Percentiles rank a stretch among this genome's conserved stretches.
Evolutionary conservation across 2,888 invertebrate species (phyloP).

Genomic region (Lasioglossum lativentre): DNA sequence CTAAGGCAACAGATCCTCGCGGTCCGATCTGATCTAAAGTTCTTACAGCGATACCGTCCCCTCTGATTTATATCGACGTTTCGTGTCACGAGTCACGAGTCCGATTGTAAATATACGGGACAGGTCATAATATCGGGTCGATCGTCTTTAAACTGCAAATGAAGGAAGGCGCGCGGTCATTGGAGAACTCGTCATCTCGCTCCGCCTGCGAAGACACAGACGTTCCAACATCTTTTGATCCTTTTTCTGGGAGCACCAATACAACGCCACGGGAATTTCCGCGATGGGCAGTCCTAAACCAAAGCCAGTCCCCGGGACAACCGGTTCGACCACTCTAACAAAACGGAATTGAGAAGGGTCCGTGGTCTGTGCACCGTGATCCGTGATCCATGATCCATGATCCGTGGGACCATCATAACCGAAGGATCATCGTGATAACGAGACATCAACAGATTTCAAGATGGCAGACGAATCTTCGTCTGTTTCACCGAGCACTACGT

Average conservation of each 20-base stretch:
- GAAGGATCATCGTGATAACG: no score
- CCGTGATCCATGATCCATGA: not conserved
- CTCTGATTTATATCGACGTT: constrained; percentile 43
- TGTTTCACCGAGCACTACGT: no score
- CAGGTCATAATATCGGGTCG: not conserved
- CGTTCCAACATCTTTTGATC: constrained; percentile 39
- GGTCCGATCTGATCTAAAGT: constrained; percentile 4
- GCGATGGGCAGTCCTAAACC: constrained; percentile 59
- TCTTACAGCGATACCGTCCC: constrained; percentile 25
- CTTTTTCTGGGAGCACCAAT: constrained; percentile 32
- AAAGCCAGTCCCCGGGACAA: constrained; percentile 50
- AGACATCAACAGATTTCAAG: not conserved
- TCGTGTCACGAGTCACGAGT: constrained; percentile 36
- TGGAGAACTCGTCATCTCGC: constrained; percentile 43
- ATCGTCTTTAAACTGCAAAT: constrained; percentile 20
- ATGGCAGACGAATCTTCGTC: constrained; percentile 32
- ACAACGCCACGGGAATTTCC: constrained; percentile 47
- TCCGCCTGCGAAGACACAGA: constrained; percentile 53
- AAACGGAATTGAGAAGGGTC: not conserved
- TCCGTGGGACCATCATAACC: not conserved
- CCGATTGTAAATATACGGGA: constrained; percentile 22
- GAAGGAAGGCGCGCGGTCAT: constrained; percentile 20
- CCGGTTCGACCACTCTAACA: constrained; percentile 60
- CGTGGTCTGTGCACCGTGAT: not conserved
- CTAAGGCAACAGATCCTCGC: not conserved